Evolutionary conservation across 2,113 vertebrate genomes (phyloP).

Genomic region (Athene noctua): DNA sequence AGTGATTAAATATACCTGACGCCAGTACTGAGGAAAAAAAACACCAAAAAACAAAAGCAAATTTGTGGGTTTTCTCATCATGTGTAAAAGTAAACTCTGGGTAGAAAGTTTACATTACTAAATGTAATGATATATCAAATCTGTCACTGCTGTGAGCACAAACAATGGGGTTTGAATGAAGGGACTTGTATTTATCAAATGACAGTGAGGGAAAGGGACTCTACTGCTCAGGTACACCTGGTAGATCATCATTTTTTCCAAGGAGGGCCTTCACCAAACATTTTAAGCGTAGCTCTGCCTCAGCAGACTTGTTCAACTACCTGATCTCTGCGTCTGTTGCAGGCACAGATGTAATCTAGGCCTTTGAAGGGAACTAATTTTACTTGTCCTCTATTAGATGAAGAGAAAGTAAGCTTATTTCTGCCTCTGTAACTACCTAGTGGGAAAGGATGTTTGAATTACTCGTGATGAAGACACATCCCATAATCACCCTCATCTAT

Average conservation of each 20-base stretch:
- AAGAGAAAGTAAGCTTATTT: neutral
- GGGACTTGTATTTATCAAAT: neutral
- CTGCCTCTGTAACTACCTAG: neutral
- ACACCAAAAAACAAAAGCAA: neutral
- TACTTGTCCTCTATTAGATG: neutral
- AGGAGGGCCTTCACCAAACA: neutral
- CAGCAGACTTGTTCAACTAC: neutral
- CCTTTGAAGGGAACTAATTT: neutral
- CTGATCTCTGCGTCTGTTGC: fast-evolving
- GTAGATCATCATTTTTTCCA: neutral
- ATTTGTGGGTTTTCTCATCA: neutral
- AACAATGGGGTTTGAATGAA: fast-evolving
- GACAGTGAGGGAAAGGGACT: neutral
- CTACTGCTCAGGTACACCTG: fast-evolving
- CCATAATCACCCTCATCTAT: neutral
- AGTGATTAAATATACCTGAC: constrained; percentile 91
- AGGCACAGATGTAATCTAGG: neutral
- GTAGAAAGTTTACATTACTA: neutral
- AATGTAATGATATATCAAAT: fast-evolving
- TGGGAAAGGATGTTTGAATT: neutral
- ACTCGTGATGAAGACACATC: neutral
- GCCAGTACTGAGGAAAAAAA: constrained; percentile 85
- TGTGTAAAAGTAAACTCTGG: fast-evolving
- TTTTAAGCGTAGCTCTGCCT: neutral
- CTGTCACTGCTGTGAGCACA: neutral